phyloP scores from a whole-genome alignment of 2,888 invertebrate species.

The Hedychridium roseum region DNA sequence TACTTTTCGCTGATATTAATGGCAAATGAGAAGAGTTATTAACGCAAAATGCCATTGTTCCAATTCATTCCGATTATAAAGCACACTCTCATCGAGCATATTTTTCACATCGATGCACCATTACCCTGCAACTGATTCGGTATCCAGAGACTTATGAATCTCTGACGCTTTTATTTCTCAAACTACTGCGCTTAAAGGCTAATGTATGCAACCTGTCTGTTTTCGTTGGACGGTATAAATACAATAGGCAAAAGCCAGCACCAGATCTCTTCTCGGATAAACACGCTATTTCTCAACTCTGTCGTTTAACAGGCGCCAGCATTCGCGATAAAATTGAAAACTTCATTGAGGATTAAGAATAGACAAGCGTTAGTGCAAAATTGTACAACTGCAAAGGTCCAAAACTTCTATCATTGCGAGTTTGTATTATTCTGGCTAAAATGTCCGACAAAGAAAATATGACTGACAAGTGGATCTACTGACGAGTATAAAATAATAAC shows the following conservation, averaged over 20 bases:
- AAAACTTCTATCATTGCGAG: too few species aligned
- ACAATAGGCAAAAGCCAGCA: conserved; percentile 29
- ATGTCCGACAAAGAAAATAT: too few species aligned
- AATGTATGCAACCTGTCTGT: conserved; percentile 24
- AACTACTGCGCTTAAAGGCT: conserved; percentile 26
- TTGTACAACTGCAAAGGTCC: too few species aligned
- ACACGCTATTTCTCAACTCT: not conserved
- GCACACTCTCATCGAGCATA: too few species aligned
- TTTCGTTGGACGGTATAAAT: conserved; percentile 41
- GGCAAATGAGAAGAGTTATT: conserved; percentile 1
- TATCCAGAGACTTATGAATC: not conserved
- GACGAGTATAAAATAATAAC: too few species aligned
- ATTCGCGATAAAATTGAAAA: too few species aligned
- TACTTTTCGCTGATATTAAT: not conserved
- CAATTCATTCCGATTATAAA: too few species aligned
- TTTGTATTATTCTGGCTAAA: too few species aligned
- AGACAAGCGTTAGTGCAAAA: too few species aligned
- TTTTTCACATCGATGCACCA: conserved; percentile 11
- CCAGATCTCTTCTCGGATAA: not conserved
- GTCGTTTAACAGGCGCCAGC: too few species aligned
- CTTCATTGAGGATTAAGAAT: too few species aligned
- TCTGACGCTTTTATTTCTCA: conserved; percentile 19
- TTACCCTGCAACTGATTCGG: conserved; percentile 9
- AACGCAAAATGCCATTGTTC: not conserved
- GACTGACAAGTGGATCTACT: too few species aligned